A percentile compares a stretch with the other conserved stretches of the same genome.
These are phyloP conservation scores for Fragariocoptes setiger DNA, from an alignment of 1,140 invertebrate species.

Conservation along the genomic window DNA sequence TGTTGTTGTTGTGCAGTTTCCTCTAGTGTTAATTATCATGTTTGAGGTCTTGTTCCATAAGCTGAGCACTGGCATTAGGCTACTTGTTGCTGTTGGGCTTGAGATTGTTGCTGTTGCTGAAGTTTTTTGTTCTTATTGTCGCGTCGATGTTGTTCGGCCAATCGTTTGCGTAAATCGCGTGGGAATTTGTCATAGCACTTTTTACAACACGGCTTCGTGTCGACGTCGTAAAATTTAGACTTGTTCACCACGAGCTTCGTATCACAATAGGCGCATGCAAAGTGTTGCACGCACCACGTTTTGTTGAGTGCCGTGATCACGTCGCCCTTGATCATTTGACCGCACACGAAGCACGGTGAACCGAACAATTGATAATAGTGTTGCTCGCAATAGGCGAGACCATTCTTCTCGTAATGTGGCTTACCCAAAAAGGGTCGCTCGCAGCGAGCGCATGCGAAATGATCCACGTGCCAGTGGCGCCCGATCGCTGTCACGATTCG, in stretches of 20 bases:
- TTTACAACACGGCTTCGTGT: conserved; percentile 90
- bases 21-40: too few species aligned
- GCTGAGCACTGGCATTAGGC: too few species aligned
- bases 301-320: conserved; percentile 94
- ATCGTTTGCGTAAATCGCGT: conserved; percentile 54
- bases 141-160: conserved; percentile 11
- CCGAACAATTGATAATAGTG: conserved; percentile 98
- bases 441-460: conserved; percentile 97
- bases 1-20: too few species aligned
- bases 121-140: conserved; percentile 5
- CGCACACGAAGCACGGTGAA: conserved; percentile 91
- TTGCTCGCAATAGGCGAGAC: conserved; percentile 90
- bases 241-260: conserved; percentile 83
- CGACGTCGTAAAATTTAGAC: conserved; percentile 94
- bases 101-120: not conserved
- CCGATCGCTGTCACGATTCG: conserved; percentile 82
- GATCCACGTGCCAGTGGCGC: conserved; percentile 98
- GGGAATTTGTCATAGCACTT: conserved; percentile 93
- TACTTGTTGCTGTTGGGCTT: not conserved
- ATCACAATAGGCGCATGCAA: conserved; percentile 92
- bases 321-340: conserved; percentile 86
- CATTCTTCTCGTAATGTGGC: conserved; percentile 94
- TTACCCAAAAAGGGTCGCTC: conserved; percentile 97
- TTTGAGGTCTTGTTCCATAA: too few species aligned
- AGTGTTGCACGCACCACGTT: conserved; percentile 97